Evolutionary conservation across 2,888 invertebrate species (phyloP).

Genomic region (Prosopocoilus inquinatus): DNA sequence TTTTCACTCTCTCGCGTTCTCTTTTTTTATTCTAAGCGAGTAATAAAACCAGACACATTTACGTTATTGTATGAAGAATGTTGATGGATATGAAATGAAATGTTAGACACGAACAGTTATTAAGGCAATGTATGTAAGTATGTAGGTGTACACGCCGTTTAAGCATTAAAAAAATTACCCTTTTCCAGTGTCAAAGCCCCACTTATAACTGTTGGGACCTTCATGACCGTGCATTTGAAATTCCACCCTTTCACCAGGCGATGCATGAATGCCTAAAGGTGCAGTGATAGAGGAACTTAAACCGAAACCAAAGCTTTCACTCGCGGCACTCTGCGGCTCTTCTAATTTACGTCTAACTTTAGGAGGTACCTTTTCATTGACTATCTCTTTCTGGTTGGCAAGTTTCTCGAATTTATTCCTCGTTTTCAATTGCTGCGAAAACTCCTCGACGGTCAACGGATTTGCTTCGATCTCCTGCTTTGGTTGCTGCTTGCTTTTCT

Average conservation of each 20-base stretch:
- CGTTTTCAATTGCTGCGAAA: conserved; percentile 37
- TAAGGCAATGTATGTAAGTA: no score
- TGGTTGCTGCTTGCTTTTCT: conserved; percentile 44
- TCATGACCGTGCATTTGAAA: conserved; percentile 82
- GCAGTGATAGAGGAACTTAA: conserved; percentile 36
- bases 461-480: conserved; percentile 52
- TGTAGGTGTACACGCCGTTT: background rate
- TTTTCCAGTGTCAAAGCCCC: conserved; percentile 81
- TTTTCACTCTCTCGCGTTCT: no score
- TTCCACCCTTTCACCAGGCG: conserved; percentile 56
- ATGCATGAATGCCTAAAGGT: conserved; percentile 35
- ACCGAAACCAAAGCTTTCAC: conserved; percentile 27
- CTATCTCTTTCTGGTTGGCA: conserved; percentile 54
- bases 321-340: background rate
- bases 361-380: conserved; percentile 42
- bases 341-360: conserved; percentile 2
- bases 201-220: conserved; percentile 79
- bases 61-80: no score
- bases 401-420: conserved; percentile 53
- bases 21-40: no score
- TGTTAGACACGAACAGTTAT: no score
- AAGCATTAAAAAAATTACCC: conserved; percentile 57
- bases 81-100: no score
- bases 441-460: conserved; percentile 49
- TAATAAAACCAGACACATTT: no score